A percentile compares a stretch with the other conserved stretches of the same genome.
Evolutionary conservation across 2,797 vertebrate genomes (phyloP).

Genomic region (Premnoplex brunnescens): DNA sequence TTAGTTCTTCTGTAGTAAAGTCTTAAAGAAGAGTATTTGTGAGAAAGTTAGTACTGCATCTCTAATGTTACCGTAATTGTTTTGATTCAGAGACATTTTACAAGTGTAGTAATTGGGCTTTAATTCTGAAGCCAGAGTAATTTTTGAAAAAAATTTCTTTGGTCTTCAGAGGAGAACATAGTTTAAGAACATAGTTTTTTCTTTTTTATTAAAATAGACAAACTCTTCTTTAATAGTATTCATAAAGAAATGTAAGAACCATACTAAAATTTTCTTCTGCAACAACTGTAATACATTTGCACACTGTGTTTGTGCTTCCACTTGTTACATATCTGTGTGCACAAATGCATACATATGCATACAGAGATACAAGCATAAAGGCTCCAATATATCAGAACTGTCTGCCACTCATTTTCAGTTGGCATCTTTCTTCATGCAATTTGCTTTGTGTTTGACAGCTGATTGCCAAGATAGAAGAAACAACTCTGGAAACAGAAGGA

Average conservation of each 20-base stretch:
- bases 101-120: not conserved
- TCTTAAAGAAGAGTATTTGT: not conserved
- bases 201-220: not conserved
- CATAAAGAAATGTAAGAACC: not conserved
- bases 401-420: not conserved
- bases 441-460: slow-evolving; percentile 78
- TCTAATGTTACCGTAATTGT: not conserved
- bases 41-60: not conserved
- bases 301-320: not conserved
- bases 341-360: not conserved
- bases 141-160: not conserved
- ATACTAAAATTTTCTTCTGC: not conserved
- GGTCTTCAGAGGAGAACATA: not conserved
- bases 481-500: slow-evolving; percentile 92
- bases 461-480: slow-evolving; percentile 88
- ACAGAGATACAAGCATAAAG: not conserved
- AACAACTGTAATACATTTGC: not conserved
- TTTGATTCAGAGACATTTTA: not conserved
- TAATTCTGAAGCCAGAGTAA: not conserved
- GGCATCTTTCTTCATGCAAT: not conserved
- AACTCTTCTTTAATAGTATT: not conserved
- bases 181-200: not conserved
- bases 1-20: not conserved
- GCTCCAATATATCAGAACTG: not conserved
- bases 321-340: not conserved